These are phyloP conservation scores for Neoscelio sp. DNA, from an alignment of 2,888 invertebrate species.

Conservation along the genomic window DNA sequence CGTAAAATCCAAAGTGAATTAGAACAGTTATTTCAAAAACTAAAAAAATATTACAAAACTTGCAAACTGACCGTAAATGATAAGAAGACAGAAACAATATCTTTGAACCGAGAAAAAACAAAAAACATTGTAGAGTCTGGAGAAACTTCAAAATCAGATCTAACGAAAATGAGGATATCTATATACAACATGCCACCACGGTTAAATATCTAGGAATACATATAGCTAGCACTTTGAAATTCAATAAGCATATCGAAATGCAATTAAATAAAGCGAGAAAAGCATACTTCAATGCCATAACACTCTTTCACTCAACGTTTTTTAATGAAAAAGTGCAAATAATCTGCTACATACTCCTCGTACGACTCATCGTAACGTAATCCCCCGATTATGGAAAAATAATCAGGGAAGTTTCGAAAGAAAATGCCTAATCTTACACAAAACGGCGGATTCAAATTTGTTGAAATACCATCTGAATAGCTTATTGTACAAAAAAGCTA, in stretches of 20 bases:
- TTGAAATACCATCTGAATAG: no score
- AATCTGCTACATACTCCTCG: neutral
- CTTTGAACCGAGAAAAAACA: neutral
- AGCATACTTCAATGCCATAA: neutral
- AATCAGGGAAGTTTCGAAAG: neutral
- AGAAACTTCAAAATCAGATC: slow-evolving; percentile 3
- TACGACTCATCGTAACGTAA: neutral
- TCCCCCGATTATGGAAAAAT: neutral
- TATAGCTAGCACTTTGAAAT: neutral
- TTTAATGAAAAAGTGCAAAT: neutral
- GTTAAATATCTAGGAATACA: neutral
- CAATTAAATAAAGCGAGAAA: slow-evolving; percentile 5
- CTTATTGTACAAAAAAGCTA: no score
- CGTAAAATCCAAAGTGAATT: no score
- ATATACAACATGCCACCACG: neutral
- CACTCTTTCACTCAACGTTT: neutral
- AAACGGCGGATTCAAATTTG: no score
- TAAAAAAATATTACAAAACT: neutral
- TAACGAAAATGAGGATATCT: neutral
- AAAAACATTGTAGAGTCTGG: neutral
- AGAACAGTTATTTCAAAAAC: neutral
- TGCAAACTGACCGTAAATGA: slow-evolving; percentile 3
- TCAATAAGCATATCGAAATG: neutral
- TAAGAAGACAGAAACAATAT: neutral
- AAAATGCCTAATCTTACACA: no score